These are phyloP conservation scores for Patella caerulea DNA, from an alignment of 2,888 invertebrate genomes.

Conservation along the genomic window DNA sequence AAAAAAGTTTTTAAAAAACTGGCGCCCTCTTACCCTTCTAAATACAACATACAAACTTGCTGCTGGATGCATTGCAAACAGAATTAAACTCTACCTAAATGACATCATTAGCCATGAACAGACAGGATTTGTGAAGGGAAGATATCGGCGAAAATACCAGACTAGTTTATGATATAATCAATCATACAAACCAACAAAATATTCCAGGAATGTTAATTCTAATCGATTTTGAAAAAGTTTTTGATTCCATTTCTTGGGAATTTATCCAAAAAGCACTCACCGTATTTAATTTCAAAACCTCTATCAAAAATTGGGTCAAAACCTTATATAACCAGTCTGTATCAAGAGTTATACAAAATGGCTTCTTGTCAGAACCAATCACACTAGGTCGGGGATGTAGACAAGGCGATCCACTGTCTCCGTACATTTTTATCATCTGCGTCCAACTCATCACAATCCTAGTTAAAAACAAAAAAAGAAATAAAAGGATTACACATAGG, in stretches of 20 bases:
- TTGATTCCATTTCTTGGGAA: slow-evolving; percentile 17
- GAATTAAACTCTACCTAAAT: slow-evolving; percentile 6
- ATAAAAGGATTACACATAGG: slow-evolving; percentile 19
- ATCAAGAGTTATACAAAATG: slow-evolving; percentile 1
- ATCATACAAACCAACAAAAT: not conserved
- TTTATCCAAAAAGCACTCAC: slow-evolving; percentile 10
- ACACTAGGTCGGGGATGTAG: slow-evolving; percentile 12
- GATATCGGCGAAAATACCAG: slow-evolving; percentile 17
- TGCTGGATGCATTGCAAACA: not conserved
- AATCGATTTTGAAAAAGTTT: slow-evolving; percentile 22
- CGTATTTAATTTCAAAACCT: slow-evolving; percentile 7
- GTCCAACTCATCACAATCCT: slow-evolving; percentile 18
- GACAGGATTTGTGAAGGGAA: slow-evolving; percentile 16
- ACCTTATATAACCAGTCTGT: not conserved
- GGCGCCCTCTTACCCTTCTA: slow-evolving; percentile 20
- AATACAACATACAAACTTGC: slow-evolving; percentile 27
- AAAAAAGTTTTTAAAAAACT: slow-evolving; percentile 22
- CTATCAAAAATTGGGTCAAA: not conserved
- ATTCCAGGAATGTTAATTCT: slow-evolving; percentile 8
- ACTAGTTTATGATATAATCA: slow-evolving; percentile 13
- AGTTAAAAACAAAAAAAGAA: slow-evolving; percentile 1
- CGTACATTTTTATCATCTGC: slow-evolving; percentile 19
- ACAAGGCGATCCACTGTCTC: slow-evolving; percentile 14
- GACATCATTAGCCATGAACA: slow-evolving; percentile 9
- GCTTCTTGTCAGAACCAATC: not conserved